Conservation (phyloP, 1,140 invertebrate genomes). For the Drosophila pallidifrons region DNA sequence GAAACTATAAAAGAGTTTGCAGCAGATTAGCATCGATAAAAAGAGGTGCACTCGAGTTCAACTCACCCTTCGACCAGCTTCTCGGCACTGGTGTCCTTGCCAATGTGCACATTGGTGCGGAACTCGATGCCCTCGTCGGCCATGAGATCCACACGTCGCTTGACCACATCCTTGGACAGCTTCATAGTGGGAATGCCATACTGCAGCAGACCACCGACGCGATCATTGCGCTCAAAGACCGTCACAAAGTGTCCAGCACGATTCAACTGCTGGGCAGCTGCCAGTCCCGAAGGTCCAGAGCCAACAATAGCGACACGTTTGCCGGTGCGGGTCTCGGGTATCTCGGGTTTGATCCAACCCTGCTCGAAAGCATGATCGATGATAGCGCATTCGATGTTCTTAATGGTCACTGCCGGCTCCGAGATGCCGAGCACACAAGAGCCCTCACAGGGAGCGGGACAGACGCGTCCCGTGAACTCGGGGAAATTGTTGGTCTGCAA, state of each 20-base stretch:
- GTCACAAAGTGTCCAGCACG: conserved; percentile 95
- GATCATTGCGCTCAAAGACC: conserved; percentile 98
- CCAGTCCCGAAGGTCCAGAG: conserved; percentile 97
- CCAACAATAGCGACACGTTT: conserved; percentile 97
- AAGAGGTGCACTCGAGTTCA: too few relatives aligned
- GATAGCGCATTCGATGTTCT: conserved; percentile 99
- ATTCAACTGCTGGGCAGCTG: conserved; percentile 98
- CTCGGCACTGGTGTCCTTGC: conserved; percentile 94
- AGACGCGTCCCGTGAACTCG: conserved; percentile 99
- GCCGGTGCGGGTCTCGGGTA: conserved; percentile 89
- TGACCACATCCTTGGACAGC: conserved; percentile 96
- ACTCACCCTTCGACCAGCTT: conserved; percentile 86
- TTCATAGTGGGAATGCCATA: conserved; percentile 99
- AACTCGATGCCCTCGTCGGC: conserved; percentile 96
- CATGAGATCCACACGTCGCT: conserved; percentile 94
- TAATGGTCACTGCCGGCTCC: conserved; percentile 98
- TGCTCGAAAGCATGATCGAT: conserved; percentile 99
- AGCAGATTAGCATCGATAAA: neutral
- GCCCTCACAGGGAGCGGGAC: conserved; percentile 99
- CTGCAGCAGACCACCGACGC: conserved; percentile 96
- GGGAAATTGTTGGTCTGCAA: conserved; percentile 99
- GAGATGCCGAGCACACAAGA: conserved; percentile 99
- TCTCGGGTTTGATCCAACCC: conserved; percentile 95
- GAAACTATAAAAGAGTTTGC: conserved; percentile 85
- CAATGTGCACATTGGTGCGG: conserved; percentile 95